Evolutionary conservation across 2,113 vertebrate genomes (phyloP).

Genomic region (Paramisgurnus dabryanus): DNA sequence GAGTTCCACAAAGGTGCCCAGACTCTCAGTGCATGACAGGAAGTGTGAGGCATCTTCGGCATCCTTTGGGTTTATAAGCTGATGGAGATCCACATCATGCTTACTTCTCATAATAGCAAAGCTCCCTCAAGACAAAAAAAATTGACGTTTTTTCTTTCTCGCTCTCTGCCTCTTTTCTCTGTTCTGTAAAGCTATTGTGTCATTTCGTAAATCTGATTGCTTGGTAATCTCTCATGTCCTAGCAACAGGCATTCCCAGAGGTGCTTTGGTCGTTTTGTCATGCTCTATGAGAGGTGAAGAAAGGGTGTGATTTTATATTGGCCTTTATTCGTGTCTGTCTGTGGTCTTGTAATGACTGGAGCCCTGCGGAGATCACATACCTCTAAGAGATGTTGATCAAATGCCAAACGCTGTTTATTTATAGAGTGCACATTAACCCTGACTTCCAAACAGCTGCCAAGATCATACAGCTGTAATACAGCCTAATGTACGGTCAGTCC

Average conservation of each 20-base stretch:
- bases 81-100: constrained; percentile 30
- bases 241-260: constrained; percentile 64
- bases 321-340: constrained; percentile 34
- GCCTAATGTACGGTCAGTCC: not conserved
- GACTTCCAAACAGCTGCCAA: constrained; percentile 45
- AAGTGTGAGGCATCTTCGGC: constrained; percentile 25
- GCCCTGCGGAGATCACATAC: constrained; percentile 68
- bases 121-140: constrained; percentile 38
- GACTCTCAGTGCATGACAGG: not conserved
- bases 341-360: constrained; percentile 35
- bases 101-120: constrained; percentile 36
- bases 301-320: constrained; percentile 17
- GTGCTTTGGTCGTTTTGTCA: constrained; percentile 59
- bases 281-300: constrained; percentile 54
- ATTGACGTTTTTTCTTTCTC: constrained; percentile 33
- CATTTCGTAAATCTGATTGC: constrained; percentile 59
- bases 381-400: constrained; percentile 64
- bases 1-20: constrained; percentile 4
- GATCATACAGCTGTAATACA: constrained; percentile 9
- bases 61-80: constrained; percentile 40
- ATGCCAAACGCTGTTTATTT: constrained; percentile 74
- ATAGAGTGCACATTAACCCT: constrained; percentile 72
- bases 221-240: constrained; percentile 60
- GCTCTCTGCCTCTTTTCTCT: constrained; percentile 15
- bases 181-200: constrained; percentile 59